Evolutionary conservation across 2,888 invertebrate genomes (phyloP), one percentile per base, ranked within the genome.

Genomic region (Drepana falcataria): DNA sequence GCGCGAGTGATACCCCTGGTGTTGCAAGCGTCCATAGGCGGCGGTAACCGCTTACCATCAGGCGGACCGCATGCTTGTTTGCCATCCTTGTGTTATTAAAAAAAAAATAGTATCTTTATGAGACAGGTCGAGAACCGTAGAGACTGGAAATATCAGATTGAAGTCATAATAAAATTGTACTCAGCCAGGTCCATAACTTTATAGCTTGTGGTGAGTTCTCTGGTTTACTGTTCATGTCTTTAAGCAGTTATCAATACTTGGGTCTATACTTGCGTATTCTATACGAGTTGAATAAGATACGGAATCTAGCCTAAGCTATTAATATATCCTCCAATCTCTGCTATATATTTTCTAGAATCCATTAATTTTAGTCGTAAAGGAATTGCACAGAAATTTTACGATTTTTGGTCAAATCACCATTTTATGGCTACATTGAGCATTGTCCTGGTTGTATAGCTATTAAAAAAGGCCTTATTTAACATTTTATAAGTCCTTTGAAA

Each of bases 341-440:
- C 44, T 3, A 44, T 44, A 44, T 44, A 44, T 2, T 40, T 44
- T 9, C 6, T 44, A 9, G 44, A 44, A 44, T 9, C 9, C 9
- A 44, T 9, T 9, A 44, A 44, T 44, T 44, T 9, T 9, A 55
- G 54, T 59, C 57, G 54, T 48, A 49, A 49, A 56, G 65, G 59
- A 37, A 34, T 21, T 40, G 52, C 57, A 61, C 59, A 59, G 51
- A 56, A 54, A 59, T 53, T 51, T 33, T 59, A 65, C 65, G 58
- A 65, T 58, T 60, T 58, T 63, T 55, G 60, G 56, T 48, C 21
- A 48, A 55, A 65, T 58, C 47, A 54, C 52, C 35, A 21, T 57
- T 65, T 66, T 66, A 67, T 60, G 61, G 56, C 67, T 65, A 59
- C 59, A 65, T 63, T 63, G 60, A 68, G 58, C 21, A 21, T 21